phyloP scores from a whole-genome alignment of 23 tunicate genomes.

The Ciona savignyi region DNA sequence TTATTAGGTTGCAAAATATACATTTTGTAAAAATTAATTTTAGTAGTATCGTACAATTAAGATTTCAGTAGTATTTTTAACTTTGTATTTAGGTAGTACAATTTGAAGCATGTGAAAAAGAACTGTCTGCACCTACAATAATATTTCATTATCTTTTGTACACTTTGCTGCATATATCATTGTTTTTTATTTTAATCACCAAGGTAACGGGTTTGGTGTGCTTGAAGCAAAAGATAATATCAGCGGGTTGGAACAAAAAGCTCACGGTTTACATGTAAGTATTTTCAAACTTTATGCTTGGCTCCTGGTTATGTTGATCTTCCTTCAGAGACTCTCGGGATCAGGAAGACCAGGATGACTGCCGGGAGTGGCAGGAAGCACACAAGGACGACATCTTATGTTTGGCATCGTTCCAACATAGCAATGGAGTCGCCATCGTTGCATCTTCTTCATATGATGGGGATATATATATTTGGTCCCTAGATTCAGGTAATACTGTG shows the following conservation, averaged over 20 bases:
- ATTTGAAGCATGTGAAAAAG: too few species aligned
- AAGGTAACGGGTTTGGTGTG: constrained; percentile 83
- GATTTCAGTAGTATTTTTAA: too few species aligned
- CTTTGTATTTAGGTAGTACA: too few species aligned
- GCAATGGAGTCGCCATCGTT: constrained; percentile 43
- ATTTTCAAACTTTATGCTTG: not conserved
- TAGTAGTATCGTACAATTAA: too few species aligned
- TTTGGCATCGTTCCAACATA: constrained; percentile 34
- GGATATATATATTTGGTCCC: constrained; percentile 76
- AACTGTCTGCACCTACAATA: too few species aligned
- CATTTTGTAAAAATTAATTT: not conserved
- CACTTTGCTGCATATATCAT: too few species aligned
- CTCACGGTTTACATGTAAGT: constrained; percentile 64
- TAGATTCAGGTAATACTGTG: constrained; percentile 55
- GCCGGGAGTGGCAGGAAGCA: constrained; percentile 43
- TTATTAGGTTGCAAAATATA: too few species aligned
- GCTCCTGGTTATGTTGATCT: not conserved
- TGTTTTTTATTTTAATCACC: too few species aligned
- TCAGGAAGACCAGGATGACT: constrained; percentile 14
- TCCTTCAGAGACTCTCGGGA: constrained; percentile 22
- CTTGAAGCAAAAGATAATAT: constrained; percentile 53
- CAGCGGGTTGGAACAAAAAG: constrained; percentile 74
- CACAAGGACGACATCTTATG: constrained; percentile 81
- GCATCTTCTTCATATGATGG: constrained; percentile 94
- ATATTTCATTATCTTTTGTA: too few species aligned